Percentiles rank a stretch among this genome's conserved stretches.
These are phyloP conservation scores for Oreohelix idahoensis DNA, from an alignment of 1,140 invertebrate species.

Conservation along the genomic window DNA sequence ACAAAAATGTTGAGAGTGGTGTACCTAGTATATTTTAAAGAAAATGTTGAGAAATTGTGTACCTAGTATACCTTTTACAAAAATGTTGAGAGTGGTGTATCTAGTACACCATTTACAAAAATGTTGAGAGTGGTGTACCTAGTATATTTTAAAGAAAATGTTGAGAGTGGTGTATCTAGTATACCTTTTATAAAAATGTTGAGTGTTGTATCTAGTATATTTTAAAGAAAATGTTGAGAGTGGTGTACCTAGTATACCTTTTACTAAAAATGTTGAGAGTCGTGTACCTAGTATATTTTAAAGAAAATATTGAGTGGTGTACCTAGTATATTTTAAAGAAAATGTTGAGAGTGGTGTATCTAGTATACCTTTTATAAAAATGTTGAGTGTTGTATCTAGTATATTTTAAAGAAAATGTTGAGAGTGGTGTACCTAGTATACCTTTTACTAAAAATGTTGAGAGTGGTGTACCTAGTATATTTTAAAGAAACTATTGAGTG, in stretches of 20 bases:
- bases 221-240: too few species aligned
- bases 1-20: constrained; percentile 37
- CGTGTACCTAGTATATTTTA: constrained; percentile 62
- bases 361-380: too few species aligned
- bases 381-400: neutral
- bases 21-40: too few species aligned
- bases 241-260: neutral
- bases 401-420: neutral
- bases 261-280: neutral
- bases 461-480: too few species aligned
- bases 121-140: constrained; percentile 48
- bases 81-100: too few species aligned
- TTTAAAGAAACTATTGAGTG: too few species aligned
- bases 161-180: neutral
- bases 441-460: constrained; percentile 28
- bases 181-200: too few species aligned
- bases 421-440: constrained; percentile 58
- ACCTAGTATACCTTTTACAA: too few species aligned
- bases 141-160: constrained; percentile 60
- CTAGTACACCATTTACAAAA: neutral
- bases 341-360: too few species aligned
- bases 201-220: too few species aligned
- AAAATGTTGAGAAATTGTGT: too few species aligned
- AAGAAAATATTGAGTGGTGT: constrained; percentile 47
- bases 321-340: too few species aligned